Evolutionary conservation across 2,888 invertebrate genomes (phyloP).

Genomic region (Drosophila fulvimacula): DNA sequence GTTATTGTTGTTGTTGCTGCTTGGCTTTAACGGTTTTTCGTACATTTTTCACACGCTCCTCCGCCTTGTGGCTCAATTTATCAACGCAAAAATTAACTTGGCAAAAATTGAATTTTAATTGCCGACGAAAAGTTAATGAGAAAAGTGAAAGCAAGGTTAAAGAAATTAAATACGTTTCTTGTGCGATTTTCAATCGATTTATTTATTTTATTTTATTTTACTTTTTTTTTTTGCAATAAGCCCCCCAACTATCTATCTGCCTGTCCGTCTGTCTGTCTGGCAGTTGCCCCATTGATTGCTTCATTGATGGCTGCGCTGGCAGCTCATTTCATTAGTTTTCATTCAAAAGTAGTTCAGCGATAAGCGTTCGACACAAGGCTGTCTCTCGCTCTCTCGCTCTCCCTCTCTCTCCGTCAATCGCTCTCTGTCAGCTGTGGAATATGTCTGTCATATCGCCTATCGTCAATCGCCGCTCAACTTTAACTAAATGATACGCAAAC

Average conservation of each 20-base stretch:
- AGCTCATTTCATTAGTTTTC: constrained; percentile 71
- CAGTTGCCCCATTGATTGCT: constrained; percentile 55
- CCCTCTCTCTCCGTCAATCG: constrained; percentile 4
- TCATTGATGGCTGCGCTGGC: constrained; percentile 52
- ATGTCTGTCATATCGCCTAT: constrained; percentile 64
- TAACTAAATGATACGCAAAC: constrained; percentile 53
- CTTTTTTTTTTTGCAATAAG: constrained; percentile 40
- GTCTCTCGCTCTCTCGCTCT: neutral
- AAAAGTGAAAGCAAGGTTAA: constrained; percentile 81
- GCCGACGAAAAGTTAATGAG: constrained; percentile 78
- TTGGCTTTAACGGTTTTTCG: constrained; percentile 21
- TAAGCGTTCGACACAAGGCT: constrained; percentile 48
- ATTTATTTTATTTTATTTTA: neutral
- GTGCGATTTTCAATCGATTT: constrained; percentile 59
- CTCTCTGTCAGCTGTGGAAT: constrained; percentile 2
- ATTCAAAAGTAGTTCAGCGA: constrained; percentile 75
- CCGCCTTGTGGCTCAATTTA: constrained; percentile 66
- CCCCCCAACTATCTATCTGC: constrained; percentile 23
- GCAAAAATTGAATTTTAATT: constrained; percentile 79
- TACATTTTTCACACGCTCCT: constrained; percentile 73
- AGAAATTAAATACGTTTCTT: constrained; percentile 72
- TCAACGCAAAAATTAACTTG: constrained; percentile 39
- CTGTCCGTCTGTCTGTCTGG: constrained; percentile 16
- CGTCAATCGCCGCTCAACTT: constrained; percentile 51
- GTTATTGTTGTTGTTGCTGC: constrained; percentile 6